Evolutionary conservation across 2,797 vertebrate genomes (phyloP).

Genomic region (Capromys pilorides): DNA sequence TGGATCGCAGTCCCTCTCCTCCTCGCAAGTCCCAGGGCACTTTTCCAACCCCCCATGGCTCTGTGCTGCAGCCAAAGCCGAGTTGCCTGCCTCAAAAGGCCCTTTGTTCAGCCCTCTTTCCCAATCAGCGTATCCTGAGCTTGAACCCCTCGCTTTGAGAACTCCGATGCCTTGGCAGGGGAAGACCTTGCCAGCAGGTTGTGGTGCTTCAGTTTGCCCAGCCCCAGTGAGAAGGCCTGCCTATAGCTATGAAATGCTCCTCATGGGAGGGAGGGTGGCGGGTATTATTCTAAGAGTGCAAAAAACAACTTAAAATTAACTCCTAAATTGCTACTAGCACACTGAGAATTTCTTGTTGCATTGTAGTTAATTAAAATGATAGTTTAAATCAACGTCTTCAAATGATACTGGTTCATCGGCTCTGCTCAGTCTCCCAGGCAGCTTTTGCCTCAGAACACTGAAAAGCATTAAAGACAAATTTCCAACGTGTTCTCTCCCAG

Average conservation of each 20-base stretch:
- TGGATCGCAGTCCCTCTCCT: constrained; percentile 81
- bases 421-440: constrained; percentile 67
- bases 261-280: constrained; percentile 45
- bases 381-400: constrained; percentile 82
- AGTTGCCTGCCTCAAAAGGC: constrained; percentile 86
- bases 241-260: constrained; percentile 76
- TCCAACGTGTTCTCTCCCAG: background rate
- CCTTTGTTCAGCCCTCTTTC: constrained; percentile 88
- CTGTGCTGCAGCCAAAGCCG: constrained; percentile 85
- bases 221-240: constrained; percentile 73
- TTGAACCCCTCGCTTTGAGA: constrained; percentile 86
- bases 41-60: constrained; percentile 84
- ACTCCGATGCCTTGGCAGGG: constrained; percentile 82
- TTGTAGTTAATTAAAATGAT: constrained; percentile 83
- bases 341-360: constrained; percentile 78
- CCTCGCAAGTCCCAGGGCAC: constrained; percentile 81
- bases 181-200: constrained; percentile 83
- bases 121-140: constrained; percentile 86
- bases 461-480: constrained; percentile 71
- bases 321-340: constrained; percentile 82
- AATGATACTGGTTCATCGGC: constrained; percentile 70
- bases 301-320: constrained; percentile 83
- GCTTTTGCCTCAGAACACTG: constrained; percentile 71
- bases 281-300: constrained; percentile 79
- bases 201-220: constrained; percentile 79